These are phyloP conservation scores for Tachina fera DNA, from an alignment of 2,888 invertebrate species.

Conservation along the genomic window DNA sequence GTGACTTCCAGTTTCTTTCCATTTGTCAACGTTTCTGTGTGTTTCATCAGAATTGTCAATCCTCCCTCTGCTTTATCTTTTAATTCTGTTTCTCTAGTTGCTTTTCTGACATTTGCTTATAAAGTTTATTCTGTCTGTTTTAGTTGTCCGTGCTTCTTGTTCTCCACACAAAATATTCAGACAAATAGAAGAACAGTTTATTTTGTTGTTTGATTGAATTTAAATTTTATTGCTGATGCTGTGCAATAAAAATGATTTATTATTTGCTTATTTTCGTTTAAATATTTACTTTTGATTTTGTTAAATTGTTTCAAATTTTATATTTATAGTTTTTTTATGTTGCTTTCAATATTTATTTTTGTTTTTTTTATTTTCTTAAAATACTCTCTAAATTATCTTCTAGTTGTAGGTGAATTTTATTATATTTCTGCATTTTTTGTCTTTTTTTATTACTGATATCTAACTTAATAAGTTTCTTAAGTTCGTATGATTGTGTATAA, in stretches of 20 bases:
- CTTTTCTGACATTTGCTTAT: conserved; percentile 52
- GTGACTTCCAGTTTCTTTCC: conserved; percentile 54
- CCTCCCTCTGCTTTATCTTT: not conserved
- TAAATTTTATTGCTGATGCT: not conserved
- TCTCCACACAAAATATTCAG: not conserved
- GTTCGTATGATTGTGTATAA: no score
- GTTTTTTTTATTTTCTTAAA: not conserved
- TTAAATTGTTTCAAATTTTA: not conserved
- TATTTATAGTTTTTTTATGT: not conserved
- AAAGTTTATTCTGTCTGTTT: not conserved
- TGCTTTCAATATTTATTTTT: not conserved
- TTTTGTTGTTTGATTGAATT: not conserved
- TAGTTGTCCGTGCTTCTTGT: not conserved
- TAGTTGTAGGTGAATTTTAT: not conserved
- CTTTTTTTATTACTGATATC: no score
- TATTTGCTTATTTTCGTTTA: conserved; percentile 6
- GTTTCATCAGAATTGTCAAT: conserved; percentile 19
- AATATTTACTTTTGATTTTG: not conserved
- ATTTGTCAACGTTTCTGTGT: conserved; percentile 58
- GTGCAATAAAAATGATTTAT: conserved; percentile 20
- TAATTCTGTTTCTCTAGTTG: not conserved
- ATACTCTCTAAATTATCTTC: not conserved
- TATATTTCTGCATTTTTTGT: no score
- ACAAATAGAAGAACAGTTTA: not conserved
- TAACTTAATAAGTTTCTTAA: no score